These are phyloP conservation scores for Ptilorrhoa leucosticta DNA, from an alignment of 2,113 vertebrate species.

Conservation along the genomic window DNA sequence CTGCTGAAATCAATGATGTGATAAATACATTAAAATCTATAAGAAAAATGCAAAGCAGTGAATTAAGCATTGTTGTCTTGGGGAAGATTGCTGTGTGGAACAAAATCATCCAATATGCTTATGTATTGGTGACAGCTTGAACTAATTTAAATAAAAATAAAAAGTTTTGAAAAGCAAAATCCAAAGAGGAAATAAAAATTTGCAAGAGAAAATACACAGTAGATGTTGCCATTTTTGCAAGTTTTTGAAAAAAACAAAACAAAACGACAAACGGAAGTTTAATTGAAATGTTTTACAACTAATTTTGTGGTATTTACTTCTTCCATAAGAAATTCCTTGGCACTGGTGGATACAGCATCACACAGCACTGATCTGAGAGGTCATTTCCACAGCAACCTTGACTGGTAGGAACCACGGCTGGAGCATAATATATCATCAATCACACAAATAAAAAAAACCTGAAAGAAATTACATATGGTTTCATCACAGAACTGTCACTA, in stretches of 20 bases:
- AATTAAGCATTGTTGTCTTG: background rate
- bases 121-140: background rate
- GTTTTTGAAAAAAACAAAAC: background rate
- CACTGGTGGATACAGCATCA: background rate
- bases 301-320: background rate
- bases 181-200: background rate
- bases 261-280: background rate
- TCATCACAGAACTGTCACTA: background rate
- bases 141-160: slow-evolving; percentile 23
- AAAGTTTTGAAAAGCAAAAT: slow-evolving; percentile 8
- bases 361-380: background rate
- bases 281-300: background rate
- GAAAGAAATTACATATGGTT: background rate
- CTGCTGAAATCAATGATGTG: background rate
- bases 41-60: background rate
- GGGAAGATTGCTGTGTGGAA: background rate
- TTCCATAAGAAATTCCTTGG: background rate
- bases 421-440: background rate
- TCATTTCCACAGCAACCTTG: background rate
- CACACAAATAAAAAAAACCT: background rate
- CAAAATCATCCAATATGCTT: background rate
- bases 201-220: background rate
- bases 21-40: background rate
- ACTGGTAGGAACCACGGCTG: background rate
- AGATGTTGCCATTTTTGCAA: background rate